Percentiles rank a stretch among this genome's conserved stretches.
These are phyloP conservation scores for Uropsilus gracilis DNA, from an alignment of 2,113 vertebrate species.

Conservation along the genomic window DNA sequence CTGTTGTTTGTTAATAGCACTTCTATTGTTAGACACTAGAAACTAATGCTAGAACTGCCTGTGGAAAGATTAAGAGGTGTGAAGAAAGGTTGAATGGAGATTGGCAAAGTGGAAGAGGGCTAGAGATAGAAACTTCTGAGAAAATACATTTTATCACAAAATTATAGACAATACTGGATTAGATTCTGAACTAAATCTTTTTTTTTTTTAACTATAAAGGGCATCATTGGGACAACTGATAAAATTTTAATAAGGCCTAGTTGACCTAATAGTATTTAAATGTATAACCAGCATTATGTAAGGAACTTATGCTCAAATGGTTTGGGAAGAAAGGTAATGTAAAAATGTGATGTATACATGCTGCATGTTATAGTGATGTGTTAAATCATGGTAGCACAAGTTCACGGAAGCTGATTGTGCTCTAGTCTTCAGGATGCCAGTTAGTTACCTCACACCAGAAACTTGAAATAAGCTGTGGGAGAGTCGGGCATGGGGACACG, in stretches of 20 bases:
- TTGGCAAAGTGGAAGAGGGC: conserved; percentile 55
- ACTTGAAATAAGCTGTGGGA: not conserved
- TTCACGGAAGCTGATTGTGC: too few species aligned
- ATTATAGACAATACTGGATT: conserved; percentile 41
- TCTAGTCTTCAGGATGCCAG: not conserved
- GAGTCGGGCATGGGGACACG: too few species aligned
- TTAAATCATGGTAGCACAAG: too few species aligned
- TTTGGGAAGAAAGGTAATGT: conserved; percentile 16
- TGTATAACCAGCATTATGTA: not conserved
- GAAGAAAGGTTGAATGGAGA: conserved; percentile 29
- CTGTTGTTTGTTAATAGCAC: conserved; percentile 55
- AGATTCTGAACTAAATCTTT: not conserved
- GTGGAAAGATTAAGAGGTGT: conserved; percentile 64
- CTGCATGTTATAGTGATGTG: not conserved
- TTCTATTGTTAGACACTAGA: conserved; percentile 71
- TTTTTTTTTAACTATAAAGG: not conserved
- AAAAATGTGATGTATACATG: not conserved
- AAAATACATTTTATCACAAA: conserved; percentile 56
- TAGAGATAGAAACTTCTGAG: conserved; percentile 56
- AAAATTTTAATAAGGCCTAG: conserved; percentile 29
- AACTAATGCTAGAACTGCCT: conserved; percentile 66
- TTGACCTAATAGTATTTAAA: not conserved
- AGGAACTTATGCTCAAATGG: not conserved
- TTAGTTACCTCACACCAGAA: not conserved
- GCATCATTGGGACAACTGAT: not conserved